Evolutionary conservation across 2,888 invertebrate species (phyloP).

Genomic region (Siphlonurus alternatus): DNA sequence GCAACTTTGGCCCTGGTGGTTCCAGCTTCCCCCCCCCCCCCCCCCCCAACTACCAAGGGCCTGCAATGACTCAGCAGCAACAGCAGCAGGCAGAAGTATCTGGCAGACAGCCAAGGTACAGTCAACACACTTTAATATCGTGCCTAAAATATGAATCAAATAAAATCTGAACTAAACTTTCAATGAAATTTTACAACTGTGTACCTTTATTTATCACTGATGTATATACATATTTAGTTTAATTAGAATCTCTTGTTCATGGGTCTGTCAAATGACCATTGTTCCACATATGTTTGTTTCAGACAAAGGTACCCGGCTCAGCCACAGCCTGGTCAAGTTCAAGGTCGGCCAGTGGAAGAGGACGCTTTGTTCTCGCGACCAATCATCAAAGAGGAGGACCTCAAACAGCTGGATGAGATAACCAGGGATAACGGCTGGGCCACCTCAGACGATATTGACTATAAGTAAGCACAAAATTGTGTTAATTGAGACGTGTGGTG

Average conservation of each 20-base stretch:
- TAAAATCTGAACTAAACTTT: too few relatives aligned
- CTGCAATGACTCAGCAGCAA: neutral
- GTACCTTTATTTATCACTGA: too few relatives aligned
- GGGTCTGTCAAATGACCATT: too few relatives aligned
- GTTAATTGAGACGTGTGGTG: too few relatives aligned
- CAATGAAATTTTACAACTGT: too few relatives aligned
- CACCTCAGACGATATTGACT: constrained; percentile 82
- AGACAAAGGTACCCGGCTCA: constrained; percentile 8
- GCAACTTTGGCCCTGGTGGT: constrained; percentile 24
- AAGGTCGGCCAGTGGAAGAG: constrained; percentile 28
- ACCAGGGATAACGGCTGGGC: constrained; percentile 84
- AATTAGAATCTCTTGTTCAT: too few relatives aligned
- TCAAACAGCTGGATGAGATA: constrained; percentile 82
- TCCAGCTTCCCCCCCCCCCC: constrained; percentile 25
- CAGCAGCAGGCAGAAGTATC: constrained; percentile 18
- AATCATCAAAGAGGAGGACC: constrained; percentile 84
- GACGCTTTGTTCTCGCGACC: constrained; percentile 56
- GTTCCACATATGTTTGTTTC: too few relatives aligned
- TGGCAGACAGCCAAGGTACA: too few relatives aligned
- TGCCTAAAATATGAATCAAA: too few relatives aligned
- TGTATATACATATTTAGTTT: too few relatives aligned
- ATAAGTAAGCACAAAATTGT: constrained; percentile 58
- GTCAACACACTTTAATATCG: too few relatives aligned
- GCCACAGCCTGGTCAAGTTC: constrained; percentile 20
- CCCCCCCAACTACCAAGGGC: constrained; percentile 24